Evolutionary conservation across 2,113 vertebrate species (phyloP).

Genomic region (Seriola rivoliana): DNA sequence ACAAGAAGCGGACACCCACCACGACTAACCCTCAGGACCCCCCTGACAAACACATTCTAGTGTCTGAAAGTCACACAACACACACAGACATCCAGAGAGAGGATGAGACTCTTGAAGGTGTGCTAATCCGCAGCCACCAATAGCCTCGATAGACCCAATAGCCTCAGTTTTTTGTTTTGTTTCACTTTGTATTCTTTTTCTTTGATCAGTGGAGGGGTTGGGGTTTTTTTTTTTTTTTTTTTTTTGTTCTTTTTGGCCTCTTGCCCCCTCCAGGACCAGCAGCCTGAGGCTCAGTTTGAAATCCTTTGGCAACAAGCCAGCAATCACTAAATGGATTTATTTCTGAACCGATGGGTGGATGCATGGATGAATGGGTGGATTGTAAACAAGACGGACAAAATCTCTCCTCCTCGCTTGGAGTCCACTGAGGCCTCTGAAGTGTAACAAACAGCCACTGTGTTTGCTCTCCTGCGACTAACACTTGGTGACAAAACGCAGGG

Average conservation of each 20-base stretch:
- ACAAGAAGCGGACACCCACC: constrained; percentile 35
- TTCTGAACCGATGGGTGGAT: constrained; percentile 46
- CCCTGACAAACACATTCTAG: constrained; percentile 26
- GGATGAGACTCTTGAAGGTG: constrained; percentile 70
- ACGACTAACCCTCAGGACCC: constrained; percentile 76
- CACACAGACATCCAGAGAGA: constrained; percentile 58
- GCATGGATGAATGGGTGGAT: constrained; percentile 42
- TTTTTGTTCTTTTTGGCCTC: constrained; percentile 40
- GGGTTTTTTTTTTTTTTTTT: constrained; percentile 1
- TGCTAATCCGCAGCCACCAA: constrained; percentile 42
- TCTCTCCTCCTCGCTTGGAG: constrained; percentile 55
- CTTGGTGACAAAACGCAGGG: constrained; percentile 59
- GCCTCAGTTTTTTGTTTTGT: constrained; percentile 59
- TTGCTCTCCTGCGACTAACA: constrained; percentile 45
- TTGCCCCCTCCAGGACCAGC: constrained; percentile 59
- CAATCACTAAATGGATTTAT: constrained; percentile 62
- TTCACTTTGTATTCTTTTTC: constrained; percentile 56
- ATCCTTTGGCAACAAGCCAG: constrained; percentile 48
- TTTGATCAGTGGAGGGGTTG: constrained; percentile 50
- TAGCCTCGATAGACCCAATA: constrained; percentile 64
- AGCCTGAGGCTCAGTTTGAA: constrained; percentile 61
- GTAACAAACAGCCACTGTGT: constrained; percentile 48
- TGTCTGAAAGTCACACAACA: constrained; percentile 47
- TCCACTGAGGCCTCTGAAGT: constrained; percentile 53
- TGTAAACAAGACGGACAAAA: constrained; percentile 62